Evolutionary conservation across 2,113 vertebrate species (phyloP), one percentile per base, ranked within the genome.

Genomic region (Peucedramus taeniatus): DNA sequence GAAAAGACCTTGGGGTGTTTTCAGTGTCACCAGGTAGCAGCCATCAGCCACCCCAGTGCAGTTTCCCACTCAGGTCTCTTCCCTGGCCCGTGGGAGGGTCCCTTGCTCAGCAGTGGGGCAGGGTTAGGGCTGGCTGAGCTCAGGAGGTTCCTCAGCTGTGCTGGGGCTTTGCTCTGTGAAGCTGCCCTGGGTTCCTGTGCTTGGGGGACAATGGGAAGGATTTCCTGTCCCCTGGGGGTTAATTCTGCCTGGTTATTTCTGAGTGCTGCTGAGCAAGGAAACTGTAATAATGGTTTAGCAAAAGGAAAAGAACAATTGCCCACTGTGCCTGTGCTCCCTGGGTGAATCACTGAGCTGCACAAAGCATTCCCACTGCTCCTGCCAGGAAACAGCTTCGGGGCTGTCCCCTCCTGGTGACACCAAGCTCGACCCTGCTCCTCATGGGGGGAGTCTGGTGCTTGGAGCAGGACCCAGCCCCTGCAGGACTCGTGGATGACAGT

Each of bases 1-100:
- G 53, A 22, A 14, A n/a, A 40, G 39, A 3, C 47, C 39, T 27
- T 18, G 1, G 19, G 28, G 51, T 6, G 83, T 80, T 63, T 35
- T 47, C 47, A 91, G 94, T 78, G 92, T 95, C 94, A 53, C 96
- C 94, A 94, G 93, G 95, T 95, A 91, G 91, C 79, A 15, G 59
- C 60, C 92, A 77, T 74, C 81, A 75, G 81, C 71, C 90, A 28
- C 91, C 95, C 96, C 89, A 75, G 60, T 91, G 92, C 70, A 76
- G 39, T 97, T 95, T 87, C 94, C 90, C 60, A 84, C 90, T 26
- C 64, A 95, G 94, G 72, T 72, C 42, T 89, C 89, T 7, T 22
- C 72, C 82, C 79, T 71, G 51, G 31, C 83, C 83, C 74, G 27
- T 45, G 45, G 10, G 45, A 47, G 45, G n/a, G n/a, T n/a, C 11